These are phyloP conservation scores for Centruroides sculpturatus DNA, from an alignment of 1,140 invertebrate genomes.

Conservation along the genomic window DNA sequence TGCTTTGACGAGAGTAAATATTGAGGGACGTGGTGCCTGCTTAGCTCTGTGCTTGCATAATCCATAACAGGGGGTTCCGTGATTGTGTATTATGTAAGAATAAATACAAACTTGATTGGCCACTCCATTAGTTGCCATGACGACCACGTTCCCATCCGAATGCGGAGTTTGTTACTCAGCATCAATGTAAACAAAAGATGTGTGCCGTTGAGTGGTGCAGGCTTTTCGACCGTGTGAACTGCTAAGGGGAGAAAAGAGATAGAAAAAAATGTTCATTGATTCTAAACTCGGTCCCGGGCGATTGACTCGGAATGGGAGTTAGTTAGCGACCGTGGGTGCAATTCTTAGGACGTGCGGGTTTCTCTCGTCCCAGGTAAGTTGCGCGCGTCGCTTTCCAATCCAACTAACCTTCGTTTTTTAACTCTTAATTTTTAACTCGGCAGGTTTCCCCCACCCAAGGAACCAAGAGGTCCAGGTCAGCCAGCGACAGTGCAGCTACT, in stretches of 20 bases:
- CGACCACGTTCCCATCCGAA: not conserved
- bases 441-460: constrained; percentile 19
- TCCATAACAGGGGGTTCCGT: constrained; percentile 14
- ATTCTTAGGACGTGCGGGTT: no score
- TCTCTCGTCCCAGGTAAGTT: no score
- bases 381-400: no score
- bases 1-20: not conserved
- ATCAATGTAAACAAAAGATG: constrained; percentile 13
- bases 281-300: no score
- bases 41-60: constrained; percentile 14
- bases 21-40: not conserved
- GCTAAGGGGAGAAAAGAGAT: no score
- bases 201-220: constrained; percentile 1
- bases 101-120: constrained; percentile 21
- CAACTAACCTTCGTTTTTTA: no score
- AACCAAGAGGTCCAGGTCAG: constrained; percentile 24
- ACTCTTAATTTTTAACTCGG: not conserved
- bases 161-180: constrained; percentile 14
- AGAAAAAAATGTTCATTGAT: no score
- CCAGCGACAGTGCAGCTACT: constrained; percentile 18
- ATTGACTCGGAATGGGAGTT: no score
- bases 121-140: constrained; percentile 21
- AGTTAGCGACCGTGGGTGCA: no score
- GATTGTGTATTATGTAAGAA: constrained; percentile 20
- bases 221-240: not conserved